Conservation (phyloP, 2,888 invertebrate species). For the Apodemia duryi region DNA sequence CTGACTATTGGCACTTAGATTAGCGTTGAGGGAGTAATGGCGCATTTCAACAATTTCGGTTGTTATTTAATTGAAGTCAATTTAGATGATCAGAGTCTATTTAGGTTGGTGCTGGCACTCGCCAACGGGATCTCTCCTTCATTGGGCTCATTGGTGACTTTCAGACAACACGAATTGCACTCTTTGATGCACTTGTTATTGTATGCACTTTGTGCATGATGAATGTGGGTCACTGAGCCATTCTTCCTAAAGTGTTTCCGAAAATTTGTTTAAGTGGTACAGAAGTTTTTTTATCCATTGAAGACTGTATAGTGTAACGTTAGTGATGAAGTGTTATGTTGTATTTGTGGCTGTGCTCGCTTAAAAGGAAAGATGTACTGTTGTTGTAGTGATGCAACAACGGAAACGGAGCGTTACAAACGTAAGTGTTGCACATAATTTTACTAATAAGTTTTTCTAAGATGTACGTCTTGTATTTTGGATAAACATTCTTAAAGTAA, state of each 20-base stretch:
- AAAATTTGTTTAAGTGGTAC: neutral
- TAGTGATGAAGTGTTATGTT: conserved; percentile 2
- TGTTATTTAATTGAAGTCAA: conserved; percentile 80
- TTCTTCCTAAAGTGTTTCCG: conserved; percentile 17
- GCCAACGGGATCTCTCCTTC: conserved; percentile 78
- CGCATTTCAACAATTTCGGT: conserved; percentile 80
- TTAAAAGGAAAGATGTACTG: neutral
- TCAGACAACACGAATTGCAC: conserved; percentile 79
- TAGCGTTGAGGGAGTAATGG: conserved; percentile 78
- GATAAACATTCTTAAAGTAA: neutral
- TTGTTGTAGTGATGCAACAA: neutral
- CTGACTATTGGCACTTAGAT: conserved; percentile 79
- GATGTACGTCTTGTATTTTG: neutral
- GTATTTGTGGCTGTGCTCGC: neutral
- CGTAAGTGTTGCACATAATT: neutral
- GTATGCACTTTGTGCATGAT: conserved; percentile 49
- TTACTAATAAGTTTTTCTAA: neutral
- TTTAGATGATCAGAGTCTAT: conserved; percentile 80
- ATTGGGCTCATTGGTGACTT: conserved; percentile 80
- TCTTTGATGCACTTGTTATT: conserved; percentile 72
- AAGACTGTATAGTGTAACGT: neutral
- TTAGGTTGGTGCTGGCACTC: conserved; percentile 79
- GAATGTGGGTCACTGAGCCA: conserved; percentile 44
- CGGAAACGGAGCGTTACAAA: neutral
- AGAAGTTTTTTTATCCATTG: neutral